Evolutionary conservation across 2,113 vertebrate species (phyloP).

Genomic region (Picathartes gymnocephalus): DNA sequence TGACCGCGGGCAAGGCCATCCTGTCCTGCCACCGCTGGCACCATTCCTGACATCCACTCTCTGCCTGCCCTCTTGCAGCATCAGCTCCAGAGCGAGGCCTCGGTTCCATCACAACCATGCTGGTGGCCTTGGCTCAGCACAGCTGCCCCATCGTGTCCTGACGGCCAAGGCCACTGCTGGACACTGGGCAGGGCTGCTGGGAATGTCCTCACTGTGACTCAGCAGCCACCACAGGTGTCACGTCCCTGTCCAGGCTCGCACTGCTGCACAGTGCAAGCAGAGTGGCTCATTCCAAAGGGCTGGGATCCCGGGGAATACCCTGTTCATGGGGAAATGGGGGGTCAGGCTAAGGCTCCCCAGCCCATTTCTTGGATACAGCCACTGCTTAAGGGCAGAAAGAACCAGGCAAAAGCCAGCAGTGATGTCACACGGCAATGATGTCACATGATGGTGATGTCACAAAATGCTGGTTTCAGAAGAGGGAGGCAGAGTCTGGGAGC

Average conservation of each 20-base stretch:
- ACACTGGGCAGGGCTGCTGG: fast-evolving
- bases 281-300: fast-evolving
- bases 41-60: not conserved
- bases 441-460: fast-evolving
- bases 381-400: fast-evolving
- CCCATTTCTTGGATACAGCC: not conserved
- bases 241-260: not conserved
- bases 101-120: fast-evolving
- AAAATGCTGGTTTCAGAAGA: fast-evolving
- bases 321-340: fast-evolving
- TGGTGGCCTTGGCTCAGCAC: not conserved
- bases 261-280: fast-evolving
- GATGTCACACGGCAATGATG: fast-evolving
- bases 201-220: fast-evolving
- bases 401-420: not conserved
- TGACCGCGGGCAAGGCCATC: not conserved
- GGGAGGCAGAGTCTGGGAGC: not conserved
- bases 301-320: fast-evolving
- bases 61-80: fast-evolving
- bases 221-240: not conserved
- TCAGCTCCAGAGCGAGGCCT: not conserved
- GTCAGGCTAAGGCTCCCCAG: not conserved
- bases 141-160: not conserved
- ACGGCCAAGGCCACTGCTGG: not conserved
- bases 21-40: not conserved